Base-by-base conservation (phyloP, 2,113 vertebrate genomes). In the Lynx canadensis region DNA sequence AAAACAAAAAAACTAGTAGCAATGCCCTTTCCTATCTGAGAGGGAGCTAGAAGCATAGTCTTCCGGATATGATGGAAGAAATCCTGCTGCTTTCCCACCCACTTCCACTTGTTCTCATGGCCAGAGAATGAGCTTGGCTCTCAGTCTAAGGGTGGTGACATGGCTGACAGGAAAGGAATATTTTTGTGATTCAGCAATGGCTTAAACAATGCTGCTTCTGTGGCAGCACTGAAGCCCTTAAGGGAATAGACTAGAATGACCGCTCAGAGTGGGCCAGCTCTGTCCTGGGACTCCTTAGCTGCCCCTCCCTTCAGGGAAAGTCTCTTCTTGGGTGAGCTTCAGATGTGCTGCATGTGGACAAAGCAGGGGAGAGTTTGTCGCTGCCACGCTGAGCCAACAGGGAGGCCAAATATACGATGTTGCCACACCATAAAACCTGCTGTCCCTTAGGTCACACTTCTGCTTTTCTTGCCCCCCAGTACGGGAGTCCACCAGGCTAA, bases 281-380 rank as follows among this genome's bases (percentile, higher is more conserved):
- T 2, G 1, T 1, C 2, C 6, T 2, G 16, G 9, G 6, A 48
- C 27, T 23, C 3, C n/a, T 29, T 60, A 68, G 2, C 12, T n/a
- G 27, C 7, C 4, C 16, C 50, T 76, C 8, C 15, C 41, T 88
- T 71, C 3, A 33, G 19, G 8, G 7, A 5, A 50, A 68, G 19
- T 0, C 6, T 66, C 12, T 16, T 7, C 11, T 52, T 68, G 7
- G 12, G 4, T 13, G 15, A 65, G 21, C 16, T n/a, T 69, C 79
- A 57, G 4, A 0, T 3, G 4, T 19, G 45, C 50, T 81, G 2
- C 8, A 1, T 5, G 23, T 57, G 18, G 9, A 52, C 33, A 57
- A 21, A 92, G 21, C 3, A 33, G 29, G 4, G 19, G 13, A 27
- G 18, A 79, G 38, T 81, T 38, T 83, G 33, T 81, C 9, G 12